Percentiles rank a stretch among this genome's conserved stretches.
Evolutionary conservation across 2,113 vertebrate genomes (phyloP).

Genomic region (Pomatostomus ruficeps): DNA sequence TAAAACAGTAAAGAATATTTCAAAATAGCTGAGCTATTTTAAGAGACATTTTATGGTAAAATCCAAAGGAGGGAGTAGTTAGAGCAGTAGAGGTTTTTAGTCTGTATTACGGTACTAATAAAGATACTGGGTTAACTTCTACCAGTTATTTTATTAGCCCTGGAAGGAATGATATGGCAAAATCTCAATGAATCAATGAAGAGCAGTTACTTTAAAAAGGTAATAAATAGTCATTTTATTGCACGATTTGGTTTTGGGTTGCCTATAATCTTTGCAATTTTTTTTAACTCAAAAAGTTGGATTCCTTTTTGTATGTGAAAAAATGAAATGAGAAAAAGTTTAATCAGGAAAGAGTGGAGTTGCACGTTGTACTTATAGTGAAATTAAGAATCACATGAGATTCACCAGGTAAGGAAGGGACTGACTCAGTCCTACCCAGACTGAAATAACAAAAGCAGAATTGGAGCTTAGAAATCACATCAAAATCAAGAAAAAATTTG

Average conservation of each 20-base stretch:
- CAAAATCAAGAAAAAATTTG: background rate
- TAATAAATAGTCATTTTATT: slow-evolving; percentile 18
- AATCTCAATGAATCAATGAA: background rate
- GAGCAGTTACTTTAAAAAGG: background rate
- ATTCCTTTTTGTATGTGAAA: background rate
- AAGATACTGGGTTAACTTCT: background rate
- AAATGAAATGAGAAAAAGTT: background rate
- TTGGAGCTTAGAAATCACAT: background rate
- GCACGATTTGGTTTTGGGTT: background rate
- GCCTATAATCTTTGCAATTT: background rate
- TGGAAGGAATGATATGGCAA: background rate
- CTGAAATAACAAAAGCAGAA: background rate
- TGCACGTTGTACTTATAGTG: background rate
- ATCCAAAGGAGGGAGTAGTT: background rate
- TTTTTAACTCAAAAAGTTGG: background rate
- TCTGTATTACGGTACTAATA: background rate
- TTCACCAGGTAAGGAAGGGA: background rate
- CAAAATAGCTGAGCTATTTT: background rate
- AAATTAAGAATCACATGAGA: background rate
- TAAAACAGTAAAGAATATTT: background rate
- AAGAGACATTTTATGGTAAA: background rate
- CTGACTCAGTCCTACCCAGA: background rate
- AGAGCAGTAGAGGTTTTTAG: background rate
- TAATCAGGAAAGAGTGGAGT: background rate
- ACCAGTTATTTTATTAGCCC: background rate